Percentiles rank a stretch among this genome's conserved stretches.
phyloP scores from a whole-genome alignment of 2,113 vertebrate species.

The Excalfactoria chinensis region DNA sequence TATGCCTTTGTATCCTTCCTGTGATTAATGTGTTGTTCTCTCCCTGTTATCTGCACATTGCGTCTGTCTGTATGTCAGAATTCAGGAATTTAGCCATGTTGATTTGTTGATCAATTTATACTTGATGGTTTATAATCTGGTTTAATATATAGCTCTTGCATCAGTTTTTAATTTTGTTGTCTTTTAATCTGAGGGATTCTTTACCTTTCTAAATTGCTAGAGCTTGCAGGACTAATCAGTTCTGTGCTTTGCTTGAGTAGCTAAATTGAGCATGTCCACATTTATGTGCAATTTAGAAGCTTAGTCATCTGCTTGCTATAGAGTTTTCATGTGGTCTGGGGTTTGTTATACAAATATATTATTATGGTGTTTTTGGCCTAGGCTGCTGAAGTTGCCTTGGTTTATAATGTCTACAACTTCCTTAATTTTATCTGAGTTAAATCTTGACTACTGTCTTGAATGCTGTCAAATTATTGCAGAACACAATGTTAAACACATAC shows the following conservation, averaged over 20 bases:
- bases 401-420: slow-evolving; percentile 50
- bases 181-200: background rate
- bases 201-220: slow-evolving; percentile 35
- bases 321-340: slow-evolving; percentile 59
- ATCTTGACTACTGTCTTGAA: slow-evolving; percentile 9
- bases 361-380: slow-evolving; percentile 58
- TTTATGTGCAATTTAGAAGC: slow-evolving; percentile 59
- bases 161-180: background rate
- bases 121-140: background rate
- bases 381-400: slow-evolving; percentile 45
- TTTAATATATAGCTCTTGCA: slow-evolving; percentile 2
- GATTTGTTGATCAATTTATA: background rate
- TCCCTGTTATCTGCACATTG: background rate
- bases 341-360: slow-evolving; percentile 63
- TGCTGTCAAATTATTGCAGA: slow-evolving; percentile 2
- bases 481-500: background rate
- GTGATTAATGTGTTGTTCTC: background rate
- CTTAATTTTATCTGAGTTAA: slow-evolving; percentile 57
- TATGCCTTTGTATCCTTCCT: background rate
- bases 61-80: background rate
- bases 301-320: slow-evolving; percentile 56
- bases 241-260: slow-evolving; percentile 28
- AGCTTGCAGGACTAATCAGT: slow-evolving; percentile 27
- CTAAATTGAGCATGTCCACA: slow-evolving; percentile 55
- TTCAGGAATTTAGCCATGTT: background rate